These are phyloP conservation scores for Enteromius anoplus DNA, from an alignment of 2,797 vertebrate species.

Conservation along the genomic window DNA sequence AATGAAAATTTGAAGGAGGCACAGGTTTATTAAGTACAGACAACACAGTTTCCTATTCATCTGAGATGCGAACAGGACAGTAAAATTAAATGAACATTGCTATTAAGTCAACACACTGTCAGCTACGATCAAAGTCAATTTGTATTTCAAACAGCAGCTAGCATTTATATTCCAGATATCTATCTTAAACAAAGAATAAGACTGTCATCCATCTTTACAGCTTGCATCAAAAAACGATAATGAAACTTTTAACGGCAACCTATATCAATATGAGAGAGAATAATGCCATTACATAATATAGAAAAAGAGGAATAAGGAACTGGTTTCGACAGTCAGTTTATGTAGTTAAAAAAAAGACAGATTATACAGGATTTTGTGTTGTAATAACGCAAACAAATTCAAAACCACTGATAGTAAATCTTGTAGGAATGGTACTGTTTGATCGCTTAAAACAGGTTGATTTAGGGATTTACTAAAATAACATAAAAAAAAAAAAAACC, in stretches of 20 bases:
- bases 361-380: background rate
- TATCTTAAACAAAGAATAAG: background rate
- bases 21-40: constrained; percentile 27
- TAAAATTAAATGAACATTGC: background rate
- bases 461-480: background rate
- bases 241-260: constrained; percentile 1
- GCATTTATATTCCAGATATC: constrained; percentile 4
- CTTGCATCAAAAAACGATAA: background rate
- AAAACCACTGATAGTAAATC: background rate
- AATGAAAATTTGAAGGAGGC: constrained; percentile 6
- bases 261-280: constrained; percentile 4
- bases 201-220: background rate
- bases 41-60: background rate
- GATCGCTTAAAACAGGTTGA: background rate
- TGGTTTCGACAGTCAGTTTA: background rate
- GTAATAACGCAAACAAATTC: background rate
- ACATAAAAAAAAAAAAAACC: constrained; percentile 13
- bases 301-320: background rate
- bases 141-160: constrained; percentile 28
- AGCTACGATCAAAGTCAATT: constrained; percentile 1
- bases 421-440: background rate
- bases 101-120: background rate
- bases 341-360: background rate
- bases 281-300: background rate
- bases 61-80: background rate